Evolutionary conservation across 2,113 vertebrate species (phyloP).

Genomic region (Oophaga pumilio): DNA sequence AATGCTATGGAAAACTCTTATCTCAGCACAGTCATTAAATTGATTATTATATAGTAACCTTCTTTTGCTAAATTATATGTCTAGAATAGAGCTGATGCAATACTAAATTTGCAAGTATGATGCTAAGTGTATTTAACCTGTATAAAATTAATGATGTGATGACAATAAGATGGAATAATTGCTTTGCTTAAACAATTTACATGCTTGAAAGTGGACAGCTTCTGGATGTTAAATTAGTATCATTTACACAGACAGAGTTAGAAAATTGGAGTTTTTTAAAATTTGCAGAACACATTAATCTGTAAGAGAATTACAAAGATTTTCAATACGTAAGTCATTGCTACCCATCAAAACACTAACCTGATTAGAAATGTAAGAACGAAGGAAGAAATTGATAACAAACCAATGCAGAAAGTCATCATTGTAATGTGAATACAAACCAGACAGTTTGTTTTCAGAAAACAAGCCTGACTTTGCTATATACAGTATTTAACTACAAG

Average conservation of each 20-base stretch:
- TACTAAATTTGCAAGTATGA: slow-evolving; percentile 52
- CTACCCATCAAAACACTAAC: slow-evolving; percentile 39
- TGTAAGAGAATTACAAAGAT: slow-evolving; percentile 23
- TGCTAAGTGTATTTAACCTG: slow-evolving; percentile 55
- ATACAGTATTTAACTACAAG: too few species aligned
- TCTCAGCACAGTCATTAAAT: slow-evolving; percentile 40
- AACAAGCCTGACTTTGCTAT: too few species aligned
- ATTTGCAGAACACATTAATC: slow-evolving; percentile 23
- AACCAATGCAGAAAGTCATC: neutral
- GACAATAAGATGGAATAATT: slow-evolving; percentile 57
- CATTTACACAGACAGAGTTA: slow-evolving; percentile 44
- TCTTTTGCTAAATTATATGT: slow-evolving; percentile 36
- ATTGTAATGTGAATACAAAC: neutral
- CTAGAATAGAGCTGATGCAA: slow-evolving; percentile 49
- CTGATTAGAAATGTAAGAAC: slow-evolving; percentile 16
- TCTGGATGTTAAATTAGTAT: slow-evolving; percentile 50
- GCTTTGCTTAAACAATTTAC: slow-evolving; percentile 54
- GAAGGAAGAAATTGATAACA: neutral
- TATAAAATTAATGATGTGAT: slow-evolving; percentile 55
- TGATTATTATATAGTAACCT: slow-evolving; percentile 52
- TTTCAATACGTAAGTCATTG: slow-evolving; percentile 36
- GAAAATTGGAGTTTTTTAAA: slow-evolving; percentile 23
- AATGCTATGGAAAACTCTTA: slow-evolving; percentile 43
- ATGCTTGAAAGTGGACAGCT: slow-evolving; percentile 42
- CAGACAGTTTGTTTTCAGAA: too few species aligned